These are phyloP conservation scores for Valencia hispanica DNA, from an alignment of 2,797 vertebrate species.

Conservation along the genomic window DNA sequence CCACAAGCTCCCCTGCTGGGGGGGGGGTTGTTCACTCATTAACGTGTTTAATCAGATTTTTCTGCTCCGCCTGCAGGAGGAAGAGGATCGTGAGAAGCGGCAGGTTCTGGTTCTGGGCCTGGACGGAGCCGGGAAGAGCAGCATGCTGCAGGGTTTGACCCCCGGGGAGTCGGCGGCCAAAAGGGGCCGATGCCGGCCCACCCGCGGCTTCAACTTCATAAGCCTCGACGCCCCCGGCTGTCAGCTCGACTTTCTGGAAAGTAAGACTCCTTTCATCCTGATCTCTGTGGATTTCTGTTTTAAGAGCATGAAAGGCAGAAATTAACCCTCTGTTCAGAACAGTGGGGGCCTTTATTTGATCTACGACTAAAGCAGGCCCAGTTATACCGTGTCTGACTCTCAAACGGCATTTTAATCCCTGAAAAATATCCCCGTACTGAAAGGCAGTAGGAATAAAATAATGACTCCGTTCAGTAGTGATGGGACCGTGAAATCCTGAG, in stretches of 20 bases:
- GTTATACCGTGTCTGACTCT: background rate
- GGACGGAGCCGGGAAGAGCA: slow-evolving; percentile 92
- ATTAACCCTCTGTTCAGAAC: background rate
- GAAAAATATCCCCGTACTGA: slow-evolving; percentile 9
- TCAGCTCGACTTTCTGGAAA: slow-evolving; percentile 91
- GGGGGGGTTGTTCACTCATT: background rate
- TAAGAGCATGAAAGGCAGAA: slow-evolving; percentile 2
- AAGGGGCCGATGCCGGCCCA: slow-evolving; percentile 78
- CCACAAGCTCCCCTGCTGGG: background rate
- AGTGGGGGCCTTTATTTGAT: slow-evolving; percentile 21
- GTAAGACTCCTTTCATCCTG: slow-evolving; percentile 75
- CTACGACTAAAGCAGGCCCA: background rate
- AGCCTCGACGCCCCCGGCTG: slow-evolving; percentile 80
- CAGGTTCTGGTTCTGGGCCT: slow-evolving; percentile 92
- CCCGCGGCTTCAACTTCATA: slow-evolving; percentile 90
- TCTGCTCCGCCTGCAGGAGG: slow-evolving; percentile 50
- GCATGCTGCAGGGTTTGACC: slow-evolving; percentile 85
- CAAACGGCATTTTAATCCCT: slow-evolving; percentile 19
- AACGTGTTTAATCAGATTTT: background rate
- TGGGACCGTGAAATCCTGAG: background rate
- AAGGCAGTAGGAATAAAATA: slow-evolving; percentile 30
- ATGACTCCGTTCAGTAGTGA: slow-evolving; percentile 12
- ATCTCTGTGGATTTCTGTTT: slow-evolving; percentile 19
- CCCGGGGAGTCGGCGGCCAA: slow-evolving; percentile 67
- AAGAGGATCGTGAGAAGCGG: slow-evolving; percentile 75